phyloP scores from a whole-genome alignment of 2,113 vertebrate species.

The Hymenochirus boettgeri region DNA sequence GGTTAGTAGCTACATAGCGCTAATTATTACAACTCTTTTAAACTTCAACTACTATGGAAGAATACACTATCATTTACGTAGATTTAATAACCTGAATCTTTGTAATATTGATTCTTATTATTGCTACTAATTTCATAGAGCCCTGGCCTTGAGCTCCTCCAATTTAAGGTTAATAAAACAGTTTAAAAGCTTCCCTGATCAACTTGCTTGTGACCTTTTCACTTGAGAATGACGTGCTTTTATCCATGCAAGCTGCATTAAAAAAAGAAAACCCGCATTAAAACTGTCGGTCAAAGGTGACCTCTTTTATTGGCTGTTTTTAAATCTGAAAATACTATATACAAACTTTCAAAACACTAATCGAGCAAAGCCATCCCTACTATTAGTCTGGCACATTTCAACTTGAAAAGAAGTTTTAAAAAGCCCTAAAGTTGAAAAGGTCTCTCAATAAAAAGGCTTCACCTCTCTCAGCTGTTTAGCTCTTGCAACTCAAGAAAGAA shows the following conservation, averaged over 20 bases:
- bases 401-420: slow-evolving; percentile 32
- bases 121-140: slow-evolving; percentile 28
- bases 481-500: not conserved
- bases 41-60: no score
- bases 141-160: slow-evolving; percentile 47
- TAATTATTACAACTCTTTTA: no score
- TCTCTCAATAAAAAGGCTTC: slow-evolving; percentile 37
- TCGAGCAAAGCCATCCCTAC: slow-evolving; percentile 28
- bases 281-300: slow-evolving; percentile 47
- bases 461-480: slow-evolving; percentile 29
- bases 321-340: slow-evolving; percentile 23
- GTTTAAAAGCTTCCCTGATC: slow-evolving; percentile 61
- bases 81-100: slow-evolving; percentile 2
- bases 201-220: slow-evolving; percentile 59
- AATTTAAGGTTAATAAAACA: slow-evolving; percentile 68
- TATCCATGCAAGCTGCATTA: slow-evolving; percentile 55
- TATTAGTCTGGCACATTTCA: slow-evolving; percentile 35
- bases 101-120: slow-evolving; percentile 19
- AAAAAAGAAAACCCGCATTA: slow-evolving; percentile 51
- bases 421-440: slow-evolving; percentile 38
- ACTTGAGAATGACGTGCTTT: slow-evolving; percentile 63
- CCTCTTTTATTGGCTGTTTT: slow-evolving; percentile 2
- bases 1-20: no score
- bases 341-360: slow-evolving; percentile 41
- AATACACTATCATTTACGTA: not conserved